Evolutionary conservation across 2,888 invertebrate genomes (phyloP).

Genomic region (Hemistola chrysoprasaria): DNA sequence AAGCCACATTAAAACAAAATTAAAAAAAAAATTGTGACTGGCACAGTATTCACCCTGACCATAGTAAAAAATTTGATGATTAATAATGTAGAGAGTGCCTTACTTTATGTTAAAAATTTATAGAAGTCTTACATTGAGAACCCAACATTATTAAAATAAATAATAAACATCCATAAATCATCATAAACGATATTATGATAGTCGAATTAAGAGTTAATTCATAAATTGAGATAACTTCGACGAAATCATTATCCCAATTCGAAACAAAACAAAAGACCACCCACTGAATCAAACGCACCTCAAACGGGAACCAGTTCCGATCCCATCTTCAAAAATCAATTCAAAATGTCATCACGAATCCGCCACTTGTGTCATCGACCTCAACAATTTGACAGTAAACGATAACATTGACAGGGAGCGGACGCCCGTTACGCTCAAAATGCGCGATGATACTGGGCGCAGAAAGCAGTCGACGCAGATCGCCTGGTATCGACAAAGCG

Average conservation of each 20-base stretch:
- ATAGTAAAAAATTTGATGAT: no score
- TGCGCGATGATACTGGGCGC: constrained; percentile 61
- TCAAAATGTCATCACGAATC: constrained; percentile 17
- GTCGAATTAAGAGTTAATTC: no score
- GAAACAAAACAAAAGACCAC: constrained; percentile 22
- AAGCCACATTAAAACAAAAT: no score
- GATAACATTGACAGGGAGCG: constrained; percentile 39
- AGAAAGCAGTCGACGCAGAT: constrained; percentile 1
- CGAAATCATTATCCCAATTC: neutral
- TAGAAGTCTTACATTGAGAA: no score
- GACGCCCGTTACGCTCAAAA: constrained; percentile 60
- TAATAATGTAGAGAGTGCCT: no score
- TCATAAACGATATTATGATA: no score
- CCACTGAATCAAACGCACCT: constrained; percentile 35
- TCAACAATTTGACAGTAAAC: constrained; percentile 41
- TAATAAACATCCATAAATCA: no score
- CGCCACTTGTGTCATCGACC: constrained; percentile 51
- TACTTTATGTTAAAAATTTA: no score
- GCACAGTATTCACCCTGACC: no score
- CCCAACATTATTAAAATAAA: no score
- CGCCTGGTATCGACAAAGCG: no score
- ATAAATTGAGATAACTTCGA: neutral
- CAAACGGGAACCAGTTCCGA: constrained; percentile 29
- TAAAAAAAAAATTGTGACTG: no score
- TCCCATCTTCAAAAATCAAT: constrained; percentile 29